These are phyloP conservation scores for Hippolais icterina DNA, from an alignment of 2,113 vertebrate species.

Conservation along the genomic window DNA sequence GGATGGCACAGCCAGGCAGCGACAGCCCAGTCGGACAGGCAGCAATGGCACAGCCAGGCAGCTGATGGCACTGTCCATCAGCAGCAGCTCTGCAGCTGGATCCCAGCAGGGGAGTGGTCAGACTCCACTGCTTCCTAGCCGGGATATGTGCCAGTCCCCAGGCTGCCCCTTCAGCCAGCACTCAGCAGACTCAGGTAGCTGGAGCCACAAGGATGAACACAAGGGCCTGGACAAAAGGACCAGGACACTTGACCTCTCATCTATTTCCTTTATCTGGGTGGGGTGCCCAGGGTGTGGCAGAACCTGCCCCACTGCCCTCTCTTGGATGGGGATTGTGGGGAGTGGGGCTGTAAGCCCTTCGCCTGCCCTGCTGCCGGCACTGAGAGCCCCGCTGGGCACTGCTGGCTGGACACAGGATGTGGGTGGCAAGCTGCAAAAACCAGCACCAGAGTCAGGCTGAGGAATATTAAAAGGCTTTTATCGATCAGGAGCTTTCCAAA, in stretches of 20 bases:
- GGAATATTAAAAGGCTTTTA: background rate
- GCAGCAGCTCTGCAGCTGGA: background rate
- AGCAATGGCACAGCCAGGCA: background rate
- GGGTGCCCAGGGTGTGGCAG: background rate
- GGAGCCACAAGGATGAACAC: background rate
- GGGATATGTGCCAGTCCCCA: background rate
- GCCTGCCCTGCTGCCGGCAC: background rate
- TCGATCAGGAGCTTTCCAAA: background rate
- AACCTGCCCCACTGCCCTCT: background rate
- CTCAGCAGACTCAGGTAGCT: background rate
- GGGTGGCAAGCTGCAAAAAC: background rate
- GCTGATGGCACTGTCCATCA: background rate
- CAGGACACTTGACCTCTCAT: background rate
- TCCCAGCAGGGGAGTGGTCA: background rate
- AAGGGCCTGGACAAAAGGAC: background rate
- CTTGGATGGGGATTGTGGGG: too few species aligned
- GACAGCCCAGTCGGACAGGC: background rate
- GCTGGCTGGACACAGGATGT: background rate
- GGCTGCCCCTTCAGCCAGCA: background rate
- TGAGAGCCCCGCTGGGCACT: accelerated
- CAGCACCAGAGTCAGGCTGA: background rate
- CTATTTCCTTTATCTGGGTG: accelerated
- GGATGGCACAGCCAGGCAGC: background rate
- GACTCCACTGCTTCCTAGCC: background rate
- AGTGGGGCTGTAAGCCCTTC: background rate